Evolutionary conservation across 2,888 invertebrate genomes (phyloP), one percentile per base, ranked within the genome.

Genomic region (Dermolepida albohirtum): DNA sequence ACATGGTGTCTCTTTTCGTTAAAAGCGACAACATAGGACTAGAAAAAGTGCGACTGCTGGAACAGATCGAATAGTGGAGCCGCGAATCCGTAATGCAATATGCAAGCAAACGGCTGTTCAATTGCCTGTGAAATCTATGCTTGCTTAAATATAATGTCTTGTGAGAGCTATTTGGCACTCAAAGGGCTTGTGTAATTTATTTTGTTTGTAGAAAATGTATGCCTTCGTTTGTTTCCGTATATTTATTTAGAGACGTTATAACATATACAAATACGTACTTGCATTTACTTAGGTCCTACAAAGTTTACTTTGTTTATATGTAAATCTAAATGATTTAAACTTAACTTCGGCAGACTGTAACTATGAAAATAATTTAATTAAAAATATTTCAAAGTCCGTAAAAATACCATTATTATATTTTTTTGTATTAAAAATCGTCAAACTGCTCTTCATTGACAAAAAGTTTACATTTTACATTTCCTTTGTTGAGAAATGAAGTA

Each of bases 121-220:
- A 74, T 74, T 74, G 72, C 72, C 72, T 67, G 73, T 73, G 67
- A 74, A 74, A 74, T 74, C 72, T 70, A 70, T 71, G 70, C 71
- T 72, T 73, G 70, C 74, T 72, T 71, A 72, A 68, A 68, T 68
- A 68, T 68, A 68, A 68, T 65, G 68, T 62, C 59, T 69, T 66
- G 69, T 52, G 68, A 66, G 66, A 68, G 72, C 70, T 67, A 72
- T 71, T 71, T 72, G 72, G 72, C 72, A 64, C 65, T 62, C 59
- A 67, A 43, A 52, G 52, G 17, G 40, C 12, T 59, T 41, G 39
- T 41, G 57, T 29, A 59, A 59, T 59, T 44, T 59, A 44, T 59
- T 44, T 27, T 57, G 43, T 57, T 57, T 43, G 44, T 44, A 44
- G 44, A 43, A 44, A 59, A 27, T 44, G 44, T 44, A 29, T 59